Evolutionary conservation across 2,113 vertebrate genomes (phyloP), one percentile per base, ranked within the genome.

Genomic region (Halichoeres trimaculatus): DNA sequence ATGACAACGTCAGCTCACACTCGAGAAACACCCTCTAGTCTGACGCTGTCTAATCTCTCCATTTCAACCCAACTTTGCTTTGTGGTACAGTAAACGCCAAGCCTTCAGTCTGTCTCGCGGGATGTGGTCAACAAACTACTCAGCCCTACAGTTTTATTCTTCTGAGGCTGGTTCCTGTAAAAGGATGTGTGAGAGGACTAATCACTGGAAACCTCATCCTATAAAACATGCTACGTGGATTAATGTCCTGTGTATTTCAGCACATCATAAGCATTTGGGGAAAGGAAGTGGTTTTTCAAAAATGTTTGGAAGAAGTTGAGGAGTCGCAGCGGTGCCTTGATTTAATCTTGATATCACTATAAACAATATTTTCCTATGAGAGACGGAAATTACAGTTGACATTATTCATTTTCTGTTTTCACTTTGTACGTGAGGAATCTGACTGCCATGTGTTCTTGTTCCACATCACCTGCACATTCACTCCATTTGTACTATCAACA

Each of bases 41-140:
- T 57, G 53, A 76, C 70, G 70, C 70, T 47, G 79, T 63, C 68
- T 74, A 66, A 83, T 76, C 57, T 48, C 55, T 70, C 36, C 61
- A 23, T 72, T 77, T 12, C 2, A 76, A 81, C 53, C 71, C 57
- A 38, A 38, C 79, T 40, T 64, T 79, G 41, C 53, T 76, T 48
- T 84, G 62, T 43, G 78, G 73, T 84, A 35, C 51, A n/a, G 23
- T 54, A 17, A 11, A 22, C 13, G 62, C 70, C 73, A 74, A 62
- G 56, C 68, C 68, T 79, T 63, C 35, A 84, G 69, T 83, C 76
- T 30, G 74, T 72, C 78, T 78, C 76, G 61, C 23, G 51, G 86
- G 89, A 93, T 90, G 89, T 87, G 89, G 88, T 90, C 74, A 61
- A 50, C 59, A 70, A 64, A 74, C 61, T 76, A 58, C 66, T 58